A percentile compares a stretch with the other conserved stretches of the same genome.
These are phyloP conservation scores for Tenualosa ilisha DNA, from an alignment of 2,797 vertebrate genomes.

Conservation along the genomic window DNA sequence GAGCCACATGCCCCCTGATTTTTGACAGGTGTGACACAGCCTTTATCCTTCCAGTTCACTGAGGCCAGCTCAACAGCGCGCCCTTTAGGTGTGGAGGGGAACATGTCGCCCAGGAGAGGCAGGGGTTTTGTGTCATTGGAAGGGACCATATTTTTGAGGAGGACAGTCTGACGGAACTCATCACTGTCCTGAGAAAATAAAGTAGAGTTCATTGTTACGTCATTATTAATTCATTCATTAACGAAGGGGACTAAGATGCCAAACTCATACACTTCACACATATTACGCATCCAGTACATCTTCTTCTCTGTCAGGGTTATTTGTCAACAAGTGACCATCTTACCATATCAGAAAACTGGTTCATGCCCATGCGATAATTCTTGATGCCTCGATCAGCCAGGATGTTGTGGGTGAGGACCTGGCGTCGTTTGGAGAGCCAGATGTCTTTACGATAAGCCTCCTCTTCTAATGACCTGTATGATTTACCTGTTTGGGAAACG, in stretches of 20 bases:
- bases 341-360: conserved; percentile 74
- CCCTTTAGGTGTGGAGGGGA: neutral
- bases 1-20: conserved; percentile 78
- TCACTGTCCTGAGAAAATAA: neutral
- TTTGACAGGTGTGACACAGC: conserved; percentile 72
- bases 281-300: too few relatives aligned
- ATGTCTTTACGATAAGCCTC: conserved; percentile 59
- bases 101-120: neutral
- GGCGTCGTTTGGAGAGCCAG: conserved; percentile 69
- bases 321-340: too few relatives aligned
- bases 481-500: conserved; percentile 57
- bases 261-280: too few relatives aligned
- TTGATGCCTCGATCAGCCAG: conserved; percentile 72
- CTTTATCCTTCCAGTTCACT: conserved; percentile 75
- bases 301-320: too few relatives aligned
- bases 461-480: conserved; percentile 63
- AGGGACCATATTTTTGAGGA: neutral
- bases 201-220: neutral
- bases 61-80: conserved; percentile 33
- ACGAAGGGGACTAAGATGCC: too few relatives aligned
- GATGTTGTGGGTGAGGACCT: conserved; percentile 74
- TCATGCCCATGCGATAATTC: conserved; percentile 73
- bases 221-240: too few relatives aligned
- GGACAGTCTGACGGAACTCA: conserved; percentile 4
- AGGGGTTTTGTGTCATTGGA: neutral